A percentile compares a stretch with the other conserved stretches of the same genome.
Evolutionary conservation across 2,797 vertebrate genomes (phyloP).

Genomic region (Tokudaia muenninki): DNA sequence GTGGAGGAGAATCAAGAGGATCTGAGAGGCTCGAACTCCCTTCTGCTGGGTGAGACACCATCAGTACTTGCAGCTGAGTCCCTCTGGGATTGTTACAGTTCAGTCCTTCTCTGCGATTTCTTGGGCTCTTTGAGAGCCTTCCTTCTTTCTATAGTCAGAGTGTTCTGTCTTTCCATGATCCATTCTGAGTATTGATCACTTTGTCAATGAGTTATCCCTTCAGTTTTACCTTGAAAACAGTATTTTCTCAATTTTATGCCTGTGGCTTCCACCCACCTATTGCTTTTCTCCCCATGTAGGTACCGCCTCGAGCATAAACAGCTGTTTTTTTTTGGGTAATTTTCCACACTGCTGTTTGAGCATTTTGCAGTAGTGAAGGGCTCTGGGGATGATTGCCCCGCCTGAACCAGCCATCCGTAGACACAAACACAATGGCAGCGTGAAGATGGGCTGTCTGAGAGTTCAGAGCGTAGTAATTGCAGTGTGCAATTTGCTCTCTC

Average conservation of each 20-base stretch:
- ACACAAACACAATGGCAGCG: conserved; percentile 51
- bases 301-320: conserved; percentile 67
- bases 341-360: conserved; percentile 72
- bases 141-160: background rate
- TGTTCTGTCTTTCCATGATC: conserved; percentile 9
- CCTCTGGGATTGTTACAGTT: conserved; percentile 55
- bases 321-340: conserved; percentile 74
- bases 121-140: background rate
- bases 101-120: background rate
- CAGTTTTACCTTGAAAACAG: conserved; percentile 63
- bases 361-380: conserved; percentile 48
- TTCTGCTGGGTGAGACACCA: background rate
- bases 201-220: conserved; percentile 21
- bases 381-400: conserved; percentile 66
- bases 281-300: conserved; percentile 67
- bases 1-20: background rate
- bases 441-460: conserved; percentile 71
- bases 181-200: conserved; percentile 52
- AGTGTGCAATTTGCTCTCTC: conserved; percentile 65
- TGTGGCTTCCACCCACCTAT: conserved; percentile 61
- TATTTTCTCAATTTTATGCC: conserved; percentile 74
- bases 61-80: conserved; percentile 52
- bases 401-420: conserved; percentile 61
- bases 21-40: background rate
- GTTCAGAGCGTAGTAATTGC: conserved; percentile 66